phyloP scores from a whole-genome alignment of 2,888 invertebrate species.

The Pomacea canaliculata region DNA sequence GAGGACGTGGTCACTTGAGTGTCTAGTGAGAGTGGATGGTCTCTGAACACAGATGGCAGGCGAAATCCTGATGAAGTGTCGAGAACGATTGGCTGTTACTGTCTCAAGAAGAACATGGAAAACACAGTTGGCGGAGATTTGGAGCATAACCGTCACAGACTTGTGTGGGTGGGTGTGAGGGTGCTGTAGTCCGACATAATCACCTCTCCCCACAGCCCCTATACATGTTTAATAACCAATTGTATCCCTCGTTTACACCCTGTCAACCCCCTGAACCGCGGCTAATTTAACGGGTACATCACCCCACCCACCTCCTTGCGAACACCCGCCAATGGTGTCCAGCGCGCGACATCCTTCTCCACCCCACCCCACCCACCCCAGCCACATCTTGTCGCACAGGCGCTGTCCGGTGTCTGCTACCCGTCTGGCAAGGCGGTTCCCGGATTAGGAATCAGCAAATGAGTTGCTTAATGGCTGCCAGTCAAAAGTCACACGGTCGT shows the following conservation, averaged over 20 bases:
- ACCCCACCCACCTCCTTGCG: neutral
- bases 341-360: neutral
- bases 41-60: too few species aligned
- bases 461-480: slow-evolving; percentile 11
- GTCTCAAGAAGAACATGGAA: too few species aligned
- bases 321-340: too few species aligned
- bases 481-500: slow-evolving; percentile 1
- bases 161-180: too few species aligned
- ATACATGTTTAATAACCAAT: neutral
- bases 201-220: too few species aligned
- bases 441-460: slow-evolving; percentile 12
- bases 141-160: too few species aligned
- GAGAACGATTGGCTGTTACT: too few species aligned
- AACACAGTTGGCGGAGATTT: too few species aligned
- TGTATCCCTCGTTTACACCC: neutral
- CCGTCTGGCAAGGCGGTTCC: neutral
- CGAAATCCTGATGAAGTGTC: too few species aligned
- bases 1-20: too few species aligned
- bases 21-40: too few species aligned
- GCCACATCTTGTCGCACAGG: neutral
- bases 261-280: neutral
- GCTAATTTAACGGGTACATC: neutral
- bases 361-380: neutral
- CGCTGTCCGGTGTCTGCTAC: neutral
- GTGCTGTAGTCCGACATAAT: too few species aligned